A percentile compares a stretch with the other conserved stretches of the same genome.
Evolutionary conservation across 1,140 invertebrate genomes (phyloP).

Genomic region (Drosophila triauraria): DNA sequence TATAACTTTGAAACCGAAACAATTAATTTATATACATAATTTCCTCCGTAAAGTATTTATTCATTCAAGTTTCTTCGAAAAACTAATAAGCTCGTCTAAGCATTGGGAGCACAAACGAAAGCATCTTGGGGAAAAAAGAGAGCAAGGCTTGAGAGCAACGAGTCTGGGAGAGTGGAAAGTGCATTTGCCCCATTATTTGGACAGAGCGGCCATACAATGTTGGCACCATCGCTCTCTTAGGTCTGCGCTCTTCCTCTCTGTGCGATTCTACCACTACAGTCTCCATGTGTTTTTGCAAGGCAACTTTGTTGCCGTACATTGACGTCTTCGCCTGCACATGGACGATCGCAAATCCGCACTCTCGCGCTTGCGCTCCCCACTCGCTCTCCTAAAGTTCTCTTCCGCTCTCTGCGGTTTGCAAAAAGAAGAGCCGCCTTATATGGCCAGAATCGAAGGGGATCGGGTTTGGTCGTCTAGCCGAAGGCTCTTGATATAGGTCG

Average conservation of each 20-base stretch:
- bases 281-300: conserved; percentile 23
- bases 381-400: conserved; percentile 10
- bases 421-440: conserved; percentile 18
- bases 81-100: conserved; percentile 19
- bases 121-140: conserved; percentile 32
- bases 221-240: conserved; percentile 18
- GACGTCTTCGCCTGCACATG: conserved; percentile 54
- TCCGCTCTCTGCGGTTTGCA: conserved; percentile 1
- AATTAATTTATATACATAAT: too few species aligned
- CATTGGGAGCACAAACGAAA: conserved; percentile 20
- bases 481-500: conserved; percentile 50
- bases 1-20: too few species aligned
- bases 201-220: conserved; percentile 1
- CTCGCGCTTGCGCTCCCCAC: conserved; percentile 4
- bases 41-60: neutral
- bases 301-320: conserved; percentile 79
- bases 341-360: conserved; percentile 18
- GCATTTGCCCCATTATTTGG: conserved; percentile 30
- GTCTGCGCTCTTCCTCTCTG: conserved; percentile 4
- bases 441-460: conserved; percentile 12
- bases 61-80: neutral
- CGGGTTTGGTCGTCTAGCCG: conserved; percentile 30
- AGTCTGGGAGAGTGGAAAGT: conserved; percentile 29
- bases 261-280: neutral
- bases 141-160: conserved; percentile 17